Evolutionary conservation across 23 tunicate genomes (phyloP).

Genomic region (Aplidium turbinatum): DNA sequence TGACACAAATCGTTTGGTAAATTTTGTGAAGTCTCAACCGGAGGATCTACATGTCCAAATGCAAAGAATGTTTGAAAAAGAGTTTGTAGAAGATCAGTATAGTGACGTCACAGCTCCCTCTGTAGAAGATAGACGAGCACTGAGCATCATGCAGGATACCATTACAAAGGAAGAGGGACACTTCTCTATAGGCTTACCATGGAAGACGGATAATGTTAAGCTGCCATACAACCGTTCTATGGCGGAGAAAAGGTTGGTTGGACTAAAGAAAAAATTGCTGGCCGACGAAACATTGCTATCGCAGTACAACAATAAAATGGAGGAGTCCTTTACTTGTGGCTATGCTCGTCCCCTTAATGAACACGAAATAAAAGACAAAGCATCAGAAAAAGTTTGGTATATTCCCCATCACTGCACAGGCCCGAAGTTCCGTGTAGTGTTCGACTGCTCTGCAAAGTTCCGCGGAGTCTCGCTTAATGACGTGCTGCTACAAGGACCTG

Average conservation of each 20-base stretch:
- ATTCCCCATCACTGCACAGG: constrained; percentile 44
- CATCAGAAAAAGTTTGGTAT: constrained; percentile 6
- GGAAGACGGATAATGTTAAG: background rate
- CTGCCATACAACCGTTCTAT: constrained; percentile 22
- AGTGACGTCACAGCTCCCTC: background rate
- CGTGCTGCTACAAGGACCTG: constrained; percentile 28
- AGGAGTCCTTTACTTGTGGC: background rate
- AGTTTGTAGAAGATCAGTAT: constrained; percentile 3
- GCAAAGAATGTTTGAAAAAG: no score
- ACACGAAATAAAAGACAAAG: no score
- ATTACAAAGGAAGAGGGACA: background rate
- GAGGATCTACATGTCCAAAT: no score
- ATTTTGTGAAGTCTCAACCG: no score
- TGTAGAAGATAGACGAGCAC: constrained; percentile 4
- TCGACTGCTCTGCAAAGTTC: constrained; percentile 15
- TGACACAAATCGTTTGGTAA: no score
- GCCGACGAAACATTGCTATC: no score
- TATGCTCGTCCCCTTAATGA: background rate
- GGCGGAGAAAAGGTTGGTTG: constrained; percentile 24
- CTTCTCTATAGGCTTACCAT: constrained; percentile 16
- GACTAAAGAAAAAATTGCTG: no score
- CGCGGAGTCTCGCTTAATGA: constrained; percentile 25
- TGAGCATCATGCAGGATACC: background rate
- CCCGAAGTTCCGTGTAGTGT: constrained; percentile 25
- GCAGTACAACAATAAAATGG: constrained; percentile 15